These are phyloP conservation scores for Ectemnius cavifrons DNA, from an alignment of 2,888 invertebrate genomes.

Conservation along the genomic window DNA sequence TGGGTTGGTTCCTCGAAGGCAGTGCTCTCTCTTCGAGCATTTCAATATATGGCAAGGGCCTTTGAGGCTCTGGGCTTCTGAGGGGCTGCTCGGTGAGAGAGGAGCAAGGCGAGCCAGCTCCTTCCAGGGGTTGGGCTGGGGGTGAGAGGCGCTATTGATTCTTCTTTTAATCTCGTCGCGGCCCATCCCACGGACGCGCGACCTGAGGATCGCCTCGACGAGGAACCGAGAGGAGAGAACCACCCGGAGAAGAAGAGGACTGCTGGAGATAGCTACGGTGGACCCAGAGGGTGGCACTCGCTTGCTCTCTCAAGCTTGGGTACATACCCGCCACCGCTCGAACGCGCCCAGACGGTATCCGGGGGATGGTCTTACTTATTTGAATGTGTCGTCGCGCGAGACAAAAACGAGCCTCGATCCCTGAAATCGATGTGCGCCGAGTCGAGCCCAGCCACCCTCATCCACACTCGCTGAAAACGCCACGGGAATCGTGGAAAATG, in stretches of 20 bases:
- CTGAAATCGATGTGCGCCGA: constrained; percentile 71
- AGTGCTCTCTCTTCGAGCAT: constrained; percentile 74
- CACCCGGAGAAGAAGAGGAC: constrained; percentile 49
- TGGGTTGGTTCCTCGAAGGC: constrained; percentile 52
- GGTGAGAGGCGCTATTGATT: constrained; percentile 74
- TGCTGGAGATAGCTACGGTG: constrained; percentile 50
- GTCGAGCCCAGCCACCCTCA: constrained; percentile 35
- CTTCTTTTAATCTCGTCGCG: constrained; percentile 77
- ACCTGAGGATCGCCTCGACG: constrained; percentile 43
- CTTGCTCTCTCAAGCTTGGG: background rate
- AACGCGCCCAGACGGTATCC: constrained; percentile 44
- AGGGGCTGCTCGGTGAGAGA: constrained; percentile 57
- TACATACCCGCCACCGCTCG: background rate
- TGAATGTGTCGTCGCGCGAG: constrained; percentile 76
- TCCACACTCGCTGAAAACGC: constrained; percentile 31
- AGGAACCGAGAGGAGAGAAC: constrained; percentile 59
- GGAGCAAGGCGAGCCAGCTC: constrained; percentile 46
- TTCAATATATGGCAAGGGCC: constrained; percentile 76
- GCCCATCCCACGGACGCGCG: constrained; percentile 66
- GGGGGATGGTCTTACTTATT: constrained; percentile 72
- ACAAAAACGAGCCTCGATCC: constrained; percentile 70
- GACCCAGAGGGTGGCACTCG: background rate
- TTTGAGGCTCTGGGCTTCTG: constrained; percentile 71
- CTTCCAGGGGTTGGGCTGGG: constrained; percentile 43
- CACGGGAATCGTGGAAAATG: constrained; percentile 46